Conservation (phyloP, 2,888 invertebrate genomes). For the Steinernema carpocapsae region DNA sequence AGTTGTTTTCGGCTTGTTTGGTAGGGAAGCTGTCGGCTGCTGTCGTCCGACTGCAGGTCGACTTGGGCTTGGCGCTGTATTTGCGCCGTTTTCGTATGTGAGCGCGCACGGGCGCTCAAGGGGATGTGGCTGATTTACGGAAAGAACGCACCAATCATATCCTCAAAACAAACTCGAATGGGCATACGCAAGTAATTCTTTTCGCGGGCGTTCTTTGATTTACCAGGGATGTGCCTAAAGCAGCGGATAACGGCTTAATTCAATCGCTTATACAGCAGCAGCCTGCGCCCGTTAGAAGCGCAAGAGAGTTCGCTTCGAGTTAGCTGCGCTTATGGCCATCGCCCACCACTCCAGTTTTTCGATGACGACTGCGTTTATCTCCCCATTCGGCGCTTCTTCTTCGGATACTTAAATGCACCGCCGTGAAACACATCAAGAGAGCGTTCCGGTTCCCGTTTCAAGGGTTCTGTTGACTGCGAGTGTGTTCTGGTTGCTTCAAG, state of each 20-base stretch:
- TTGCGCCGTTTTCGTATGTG: too few species aligned
- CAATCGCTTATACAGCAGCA: slow-evolving; percentile 32
- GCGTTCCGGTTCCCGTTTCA: too few species aligned
- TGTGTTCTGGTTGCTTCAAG: too few species aligned
- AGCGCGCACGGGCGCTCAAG: too few species aligned
- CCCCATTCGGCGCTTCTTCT: too few species aligned
- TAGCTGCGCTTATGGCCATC: slow-evolving; percentile 7
- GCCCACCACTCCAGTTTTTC: slow-evolving; percentile 6
- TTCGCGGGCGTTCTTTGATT: slow-evolving; percentile 12
- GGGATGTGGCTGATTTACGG: too few species aligned
- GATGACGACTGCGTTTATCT: neutral
- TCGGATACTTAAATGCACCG: too few species aligned
- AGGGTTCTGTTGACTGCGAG: too few species aligned
- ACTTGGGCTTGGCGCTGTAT: too few species aligned
- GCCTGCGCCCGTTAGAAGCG: slow-evolving; percentile 18
- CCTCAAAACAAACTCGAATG: neutral
- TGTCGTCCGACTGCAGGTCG: neutral
- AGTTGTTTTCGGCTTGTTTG: slow-evolving; percentile 14
- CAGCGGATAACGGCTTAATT: slow-evolving; percentile 35
- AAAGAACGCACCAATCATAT: too few species aligned
- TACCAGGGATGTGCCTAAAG: slow-evolving; percentile 23
- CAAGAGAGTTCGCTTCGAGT: slow-evolving; percentile 1
- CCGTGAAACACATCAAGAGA: too few species aligned
- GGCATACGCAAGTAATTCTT: slow-evolving; percentile 4
- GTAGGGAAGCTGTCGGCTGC: neutral